Evolutionary conservation across 2,797 vertebrate genomes (phyloP), one percentile per base, ranked within the genome.

Genomic region (Pygocentrus nattereri): DNA sequence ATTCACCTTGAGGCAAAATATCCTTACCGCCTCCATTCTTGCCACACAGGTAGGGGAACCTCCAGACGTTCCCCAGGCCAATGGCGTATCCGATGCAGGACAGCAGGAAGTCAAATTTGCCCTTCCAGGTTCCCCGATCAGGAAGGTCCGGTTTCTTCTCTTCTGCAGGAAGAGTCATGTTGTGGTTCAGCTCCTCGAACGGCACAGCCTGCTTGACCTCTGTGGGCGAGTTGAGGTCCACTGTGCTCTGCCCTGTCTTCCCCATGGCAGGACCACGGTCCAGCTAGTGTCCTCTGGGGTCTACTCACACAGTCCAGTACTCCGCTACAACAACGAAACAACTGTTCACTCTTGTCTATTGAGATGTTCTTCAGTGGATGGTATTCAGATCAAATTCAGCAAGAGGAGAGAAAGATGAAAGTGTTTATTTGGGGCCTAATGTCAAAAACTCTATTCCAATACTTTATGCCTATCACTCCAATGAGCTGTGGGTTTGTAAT

Each of bases 31-130:
- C 97, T 81, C 97, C 97, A 0, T 97, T 98, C 89, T 97, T 98
- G 84, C 97, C 97, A 3, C 97, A 98, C 80, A 98, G 94, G 84
- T 98, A 98, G 0, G 97, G 97, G 84, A 98, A 98, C 84, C 97
- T 94, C 97, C 97, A 98, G 64, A 98, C 97, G 0, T 97, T 97
- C 78, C 97, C 97, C 54, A 98, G 90, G 3, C 97, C 96, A 0
- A 97, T 97, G 70, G 97, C 97, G 0, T 97, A 98, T 50, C 97
- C 97, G 61, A 97, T 93, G 0, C 97, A 98, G 6, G 97, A 98
- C 80, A 98, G 90, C 82, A 98, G 87, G 89, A 98, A 98, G 86
- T 98, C 97, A 85, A 97, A 97, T 85, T 91, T 96, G n/a, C 97
- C 97, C 87, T 98, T 97, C 97, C 96, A 98, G 82, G 95, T 93